A percentile compares a stretch with the other conserved stretches of the same genome.
Evolutionary conservation across 2,113 vertebrate species (phyloP).

Genomic region (Trachemys scripta): DNA sequence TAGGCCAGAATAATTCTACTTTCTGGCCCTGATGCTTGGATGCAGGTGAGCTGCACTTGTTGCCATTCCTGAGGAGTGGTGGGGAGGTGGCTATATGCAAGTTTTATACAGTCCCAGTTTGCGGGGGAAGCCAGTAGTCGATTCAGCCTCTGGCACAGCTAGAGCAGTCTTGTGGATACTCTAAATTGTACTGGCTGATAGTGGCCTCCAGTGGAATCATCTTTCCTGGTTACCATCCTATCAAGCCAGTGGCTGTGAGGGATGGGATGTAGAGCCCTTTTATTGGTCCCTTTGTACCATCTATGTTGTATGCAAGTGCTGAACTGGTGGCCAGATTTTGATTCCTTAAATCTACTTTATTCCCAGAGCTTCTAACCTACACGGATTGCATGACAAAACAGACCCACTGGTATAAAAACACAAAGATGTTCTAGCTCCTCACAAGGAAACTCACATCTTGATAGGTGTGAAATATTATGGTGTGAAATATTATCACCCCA

Average conservation of each 20-base stretch:
- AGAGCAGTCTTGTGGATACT: background rate
- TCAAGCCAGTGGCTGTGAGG: background rate
- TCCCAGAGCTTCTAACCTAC: background rate
- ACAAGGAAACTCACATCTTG: background rate
- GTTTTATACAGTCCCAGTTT: background rate
- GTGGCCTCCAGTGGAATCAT: background rate
- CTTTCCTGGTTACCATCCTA: background rate
- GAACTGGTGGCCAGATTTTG: constrained; percentile 2
- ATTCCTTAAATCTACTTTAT: background rate
- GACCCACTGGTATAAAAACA: background rate
- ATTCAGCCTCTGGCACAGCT: background rate
- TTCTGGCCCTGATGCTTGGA: background rate
- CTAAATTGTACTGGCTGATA: background rate
- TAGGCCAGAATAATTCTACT: background rate
- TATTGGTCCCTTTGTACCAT: background rate
- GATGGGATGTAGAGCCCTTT: background rate
- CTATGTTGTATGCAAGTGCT: background rate
- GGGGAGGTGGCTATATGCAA: background rate
- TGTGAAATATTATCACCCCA: background rate
- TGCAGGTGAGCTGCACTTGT: background rate
- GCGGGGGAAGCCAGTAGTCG: background rate
- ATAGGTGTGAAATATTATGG: background rate
- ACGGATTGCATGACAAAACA: background rate
- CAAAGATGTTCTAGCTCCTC: background rate
- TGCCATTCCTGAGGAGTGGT: background rate